These are phyloP conservation scores for Telmatochromis sp. DNA, from an alignment of 2,113 vertebrate species.

Conservation along the genomic window DNA sequence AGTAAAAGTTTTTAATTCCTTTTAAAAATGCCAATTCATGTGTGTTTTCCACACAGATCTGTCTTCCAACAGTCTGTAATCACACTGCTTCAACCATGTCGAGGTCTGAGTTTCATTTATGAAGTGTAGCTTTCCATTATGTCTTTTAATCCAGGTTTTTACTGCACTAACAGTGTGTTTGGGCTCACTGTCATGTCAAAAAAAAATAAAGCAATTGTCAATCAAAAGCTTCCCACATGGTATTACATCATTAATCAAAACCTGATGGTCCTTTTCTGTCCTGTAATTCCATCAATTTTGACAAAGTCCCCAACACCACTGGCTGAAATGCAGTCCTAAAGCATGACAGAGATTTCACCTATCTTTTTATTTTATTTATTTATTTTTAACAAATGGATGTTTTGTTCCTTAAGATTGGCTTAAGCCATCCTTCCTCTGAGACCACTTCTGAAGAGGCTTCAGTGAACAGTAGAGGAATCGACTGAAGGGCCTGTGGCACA, in stretches of 20 bases:
- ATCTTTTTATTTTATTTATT: not conserved
- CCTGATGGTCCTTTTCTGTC: not conserved
- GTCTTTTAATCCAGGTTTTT: accelerated
- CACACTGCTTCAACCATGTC: not conserved
- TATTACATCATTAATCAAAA: not conserved
- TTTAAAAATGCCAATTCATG: not conserved
- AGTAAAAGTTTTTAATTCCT: not conserved
- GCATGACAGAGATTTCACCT: not conserved
- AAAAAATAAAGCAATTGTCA: not conserved
- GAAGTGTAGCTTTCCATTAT: not conserved
- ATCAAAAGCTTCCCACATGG: accelerated
- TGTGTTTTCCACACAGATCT: accelerated
- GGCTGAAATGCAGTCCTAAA: not conserved
- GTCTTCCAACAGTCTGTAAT: not conserved
- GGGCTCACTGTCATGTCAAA: accelerated
- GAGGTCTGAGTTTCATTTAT: not conserved
- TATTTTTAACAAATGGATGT: not conserved
- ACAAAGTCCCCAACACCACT: not conserved
- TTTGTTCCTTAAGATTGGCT: not conserved
- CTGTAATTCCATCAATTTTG: not conserved
- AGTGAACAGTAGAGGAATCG: not conserved
- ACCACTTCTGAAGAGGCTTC: not conserved
- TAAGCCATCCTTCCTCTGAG: not conserved
- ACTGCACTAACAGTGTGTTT: not conserved
- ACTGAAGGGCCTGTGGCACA: not conserved